Base-by-base conservation (phyloP, 2,113 vertebrate species). In the Phocoena sinus region DNA sequence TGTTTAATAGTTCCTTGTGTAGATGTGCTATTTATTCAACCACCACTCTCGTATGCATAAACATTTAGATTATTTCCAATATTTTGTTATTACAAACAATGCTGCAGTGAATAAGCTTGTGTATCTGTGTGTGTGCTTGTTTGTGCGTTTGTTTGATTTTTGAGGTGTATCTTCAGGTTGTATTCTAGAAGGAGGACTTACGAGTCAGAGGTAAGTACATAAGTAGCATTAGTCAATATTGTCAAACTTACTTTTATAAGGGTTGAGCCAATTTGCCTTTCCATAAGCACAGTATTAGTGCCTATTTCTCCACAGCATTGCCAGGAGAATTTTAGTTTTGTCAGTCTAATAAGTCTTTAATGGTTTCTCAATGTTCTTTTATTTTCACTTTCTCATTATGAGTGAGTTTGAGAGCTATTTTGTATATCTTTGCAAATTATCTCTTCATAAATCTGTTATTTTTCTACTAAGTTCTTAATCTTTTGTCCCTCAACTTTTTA, bases 281-380 rank as follows among this genome's bases (percentile, higher is more conserved):
- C 6, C 31, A 83, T 33, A n/a, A 84, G 38, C 36, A 47, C 41
- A 41, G 31, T 63, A 44, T 33, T 2, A 11, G 38, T 56, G 62
- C 5, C 31, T 36, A 8, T 83, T 84, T 84, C 63, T 44, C 84
- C 8, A 58, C 41, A 70, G 12, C 5, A 63, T 36, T 88, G 11
- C 13, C 25, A 94, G n/a, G 28, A 92, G 14, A 89, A 83, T 95
- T 89, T 65, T 83, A 84, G 76, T 89, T 95, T 56, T 82, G 71
- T n/a, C 6, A 71, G 7, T 83, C 18, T 58, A 84, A 88, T 36
- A 81, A 47, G 13, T 20, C 44, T 67, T 38, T 71, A 85, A 62
- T 6, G 1, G 8, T 53, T 79, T 41, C 26, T 79, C 4, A 21
- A 63, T 71, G n/a, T 65, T 80, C 8, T 90, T 71, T 77, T 84